These are phyloP conservation scores for Globia sparganii DNA, from an alignment of 2,888 invertebrate species.

Conservation along the genomic window DNA sequence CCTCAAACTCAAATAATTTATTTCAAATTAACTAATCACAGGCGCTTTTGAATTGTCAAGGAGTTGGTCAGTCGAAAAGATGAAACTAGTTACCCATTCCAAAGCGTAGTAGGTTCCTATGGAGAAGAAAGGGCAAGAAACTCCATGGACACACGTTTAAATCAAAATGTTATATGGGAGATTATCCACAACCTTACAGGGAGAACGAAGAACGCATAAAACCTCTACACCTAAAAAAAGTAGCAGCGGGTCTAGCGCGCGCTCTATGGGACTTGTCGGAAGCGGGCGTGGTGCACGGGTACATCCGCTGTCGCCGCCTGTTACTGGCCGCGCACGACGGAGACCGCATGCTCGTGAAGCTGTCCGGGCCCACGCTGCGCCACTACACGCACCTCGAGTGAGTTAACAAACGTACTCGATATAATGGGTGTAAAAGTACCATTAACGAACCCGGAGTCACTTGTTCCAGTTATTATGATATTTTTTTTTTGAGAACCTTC, in stretches of 20 bases:
- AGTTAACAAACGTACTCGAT: constrained; percentile 68
- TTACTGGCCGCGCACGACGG: constrained; percentile 94
- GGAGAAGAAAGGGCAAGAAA: neutral
- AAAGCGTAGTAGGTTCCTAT: too few relatives aligned
- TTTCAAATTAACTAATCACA: too few relatives aligned
- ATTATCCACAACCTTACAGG: constrained; percentile 3
- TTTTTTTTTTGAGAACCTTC: neutral
- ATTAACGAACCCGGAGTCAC: neutral
- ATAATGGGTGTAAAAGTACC: neutral
- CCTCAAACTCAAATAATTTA: too few relatives aligned
- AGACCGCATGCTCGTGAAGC: constrained; percentile 93
- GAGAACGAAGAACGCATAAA: constrained; percentile 88
- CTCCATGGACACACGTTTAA: neutral
- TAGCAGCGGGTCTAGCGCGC: constrained; percentile 94
- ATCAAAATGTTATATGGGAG: neutral
- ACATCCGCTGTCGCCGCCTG: constrained; percentile 95
- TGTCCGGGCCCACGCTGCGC: constrained; percentile 95
- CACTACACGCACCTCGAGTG: constrained; percentile 92
- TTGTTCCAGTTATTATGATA: neutral
- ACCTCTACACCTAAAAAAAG: constrained; percentile 94
- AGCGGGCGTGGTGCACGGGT: constrained; percentile 95
- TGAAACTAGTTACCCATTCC: neutral
- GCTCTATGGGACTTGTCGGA: constrained; percentile 97
- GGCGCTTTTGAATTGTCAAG: neutral
- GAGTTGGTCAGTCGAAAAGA: neutral